phyloP scores from a whole-genome alignment of 2,888 invertebrate genomes.

The Apoda limacodes region DNA sequence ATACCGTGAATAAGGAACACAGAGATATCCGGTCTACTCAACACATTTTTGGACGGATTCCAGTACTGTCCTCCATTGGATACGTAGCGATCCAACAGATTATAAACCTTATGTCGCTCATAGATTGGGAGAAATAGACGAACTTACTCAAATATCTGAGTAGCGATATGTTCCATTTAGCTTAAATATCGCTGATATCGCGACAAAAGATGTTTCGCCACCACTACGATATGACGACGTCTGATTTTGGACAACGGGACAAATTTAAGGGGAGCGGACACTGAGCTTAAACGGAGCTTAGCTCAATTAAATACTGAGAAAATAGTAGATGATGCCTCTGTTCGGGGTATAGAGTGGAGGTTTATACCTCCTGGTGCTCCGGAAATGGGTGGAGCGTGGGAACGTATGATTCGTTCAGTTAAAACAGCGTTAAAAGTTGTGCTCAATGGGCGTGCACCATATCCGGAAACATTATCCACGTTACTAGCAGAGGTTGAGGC shows the following conservation, averaged over 20 bases:
- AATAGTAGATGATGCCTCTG: constrained; percentile 2
- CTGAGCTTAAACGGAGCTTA: too few species aligned
- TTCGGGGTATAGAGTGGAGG: constrained; percentile 13
- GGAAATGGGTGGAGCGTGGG: constrained; percentile 17
- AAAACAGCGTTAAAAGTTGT: constrained; percentile 12
- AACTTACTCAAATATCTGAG: constrained; percentile 10
- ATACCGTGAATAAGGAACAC: constrained; percentile 5
- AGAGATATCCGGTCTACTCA: constrained; percentile 1
- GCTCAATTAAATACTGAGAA: too few species aligned
- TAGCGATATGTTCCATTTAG: constrained; percentile 21
- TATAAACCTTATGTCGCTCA: constrained; percentile 17
- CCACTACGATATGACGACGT: constrained; percentile 2
- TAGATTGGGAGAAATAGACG: constrained; percentile 14
- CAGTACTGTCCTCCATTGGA: constrained; percentile 17
- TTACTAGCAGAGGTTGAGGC: constrained; percentile 14
- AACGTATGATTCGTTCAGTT: constrained; percentile 12
- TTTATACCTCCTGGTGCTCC: constrained; percentile 16
- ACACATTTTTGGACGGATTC: constrained; percentile 17
- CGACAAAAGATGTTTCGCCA: constrained; percentile 13
- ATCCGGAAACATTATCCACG: constrained; percentile 9
- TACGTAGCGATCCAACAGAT: constrained; percentile 10
- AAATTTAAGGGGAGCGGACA: too few species aligned
- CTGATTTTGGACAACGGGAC: too few species aligned
- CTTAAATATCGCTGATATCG: constrained; percentile 19
- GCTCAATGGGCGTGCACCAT: constrained; percentile 12